Conservation (phyloP, 2,888 invertebrate species). For the Belgica antarctica region DNA sequence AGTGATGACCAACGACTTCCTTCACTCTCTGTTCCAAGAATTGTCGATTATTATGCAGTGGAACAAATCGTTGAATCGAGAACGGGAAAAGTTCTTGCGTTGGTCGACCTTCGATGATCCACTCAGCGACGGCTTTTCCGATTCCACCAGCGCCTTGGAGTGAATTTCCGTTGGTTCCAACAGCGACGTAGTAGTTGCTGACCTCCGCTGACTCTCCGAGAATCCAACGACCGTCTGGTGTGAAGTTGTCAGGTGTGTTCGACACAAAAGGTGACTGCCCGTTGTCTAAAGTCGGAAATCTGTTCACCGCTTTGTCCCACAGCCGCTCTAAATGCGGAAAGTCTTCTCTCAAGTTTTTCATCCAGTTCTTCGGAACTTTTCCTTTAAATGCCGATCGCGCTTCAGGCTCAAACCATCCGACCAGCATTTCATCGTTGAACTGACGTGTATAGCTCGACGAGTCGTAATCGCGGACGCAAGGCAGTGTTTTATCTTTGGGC, state of each 20-base stretch:
- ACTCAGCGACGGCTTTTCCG: constrained; percentile 66
- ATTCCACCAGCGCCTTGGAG: constrained; percentile 70
- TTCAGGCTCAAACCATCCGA: constrained; percentile 66
- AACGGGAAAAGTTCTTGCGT: constrained; percentile 62
- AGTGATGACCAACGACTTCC: constrained; percentile 66
- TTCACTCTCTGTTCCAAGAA: constrained; percentile 63
- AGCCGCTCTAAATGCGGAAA: constrained; percentile 52
- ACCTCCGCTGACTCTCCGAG: constrained; percentile 68
- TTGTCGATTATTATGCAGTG: constrained; percentile 64
- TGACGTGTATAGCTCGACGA: constrained; percentile 62
- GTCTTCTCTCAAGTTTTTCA: constrained; percentile 58
- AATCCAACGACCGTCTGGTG: constrained; percentile 69
- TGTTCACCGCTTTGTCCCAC: constrained; percentile 58
- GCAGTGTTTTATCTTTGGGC: constrained; percentile 53
- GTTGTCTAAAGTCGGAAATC: constrained; percentile 60
- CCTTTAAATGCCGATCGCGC: constrained; percentile 64
- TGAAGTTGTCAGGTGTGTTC: constrained; percentile 69
- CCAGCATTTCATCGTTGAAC: constrained; percentile 61
- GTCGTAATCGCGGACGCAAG: constrained; percentile 66
- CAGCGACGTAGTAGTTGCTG: constrained; percentile 69
- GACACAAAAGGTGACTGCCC: constrained; percentile 58
- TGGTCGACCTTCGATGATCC: constrained; percentile 66
- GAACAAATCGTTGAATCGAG: constrained; percentile 65
- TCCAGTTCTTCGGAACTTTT: constrained; percentile 57
- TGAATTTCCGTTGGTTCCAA: constrained; percentile 69